Base-by-base conservation (phyloP, 2,888 invertebrate species). In the Cephonodes hylas region DNA sequence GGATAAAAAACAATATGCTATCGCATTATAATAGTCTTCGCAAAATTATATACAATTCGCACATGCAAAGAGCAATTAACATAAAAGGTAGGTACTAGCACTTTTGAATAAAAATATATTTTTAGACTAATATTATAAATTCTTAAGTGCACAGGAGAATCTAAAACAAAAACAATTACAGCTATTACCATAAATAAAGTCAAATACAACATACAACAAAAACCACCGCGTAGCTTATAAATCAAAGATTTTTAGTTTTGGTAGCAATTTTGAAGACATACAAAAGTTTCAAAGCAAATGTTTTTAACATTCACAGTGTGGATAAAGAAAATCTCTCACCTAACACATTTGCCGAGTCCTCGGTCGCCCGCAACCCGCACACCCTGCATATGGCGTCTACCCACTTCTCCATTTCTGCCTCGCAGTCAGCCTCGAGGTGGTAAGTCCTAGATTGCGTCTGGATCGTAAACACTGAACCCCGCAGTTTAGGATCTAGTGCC, bases 401-500 rank as follows among this genome's bases (percentile, higher is more conserved):
- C 99, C 99, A 99, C 83, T 96, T 96, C 73, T 96, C 96, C 98
- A 99, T 98, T 77, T 98, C 98, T 53, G 94, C 94, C 82, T 98
- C 98, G 34, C 96, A 96, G 74, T 98, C 98, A 0, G 98, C 98
- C 64, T 98, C 98, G 71, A 99, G 93, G 85, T 97, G 98, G 84
- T 98, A 99, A 34, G 96, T 96, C 72, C 99, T 94, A 69, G 96
- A 96, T 38, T 97, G 96, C 59, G 98, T 98, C 83, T 96, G 96
- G 42, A 98, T 96, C 74, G 97, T 97, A 83, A 98, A 98, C 92
- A 98, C 97, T 0, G 90, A 92, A 1, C 93, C 93, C 15, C 91
- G 83, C 1, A 90, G 73, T 61, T 86, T 88, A 0, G 88, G 86
- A 80, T 95, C 95, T 78, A 96, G 95, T 76, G 96, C 96, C 75